Evolutionary conservation across 2,113 vertebrate species (phyloP), one percentile per base, ranked within the genome.

Genomic region (Xenus cinereus): DNA sequence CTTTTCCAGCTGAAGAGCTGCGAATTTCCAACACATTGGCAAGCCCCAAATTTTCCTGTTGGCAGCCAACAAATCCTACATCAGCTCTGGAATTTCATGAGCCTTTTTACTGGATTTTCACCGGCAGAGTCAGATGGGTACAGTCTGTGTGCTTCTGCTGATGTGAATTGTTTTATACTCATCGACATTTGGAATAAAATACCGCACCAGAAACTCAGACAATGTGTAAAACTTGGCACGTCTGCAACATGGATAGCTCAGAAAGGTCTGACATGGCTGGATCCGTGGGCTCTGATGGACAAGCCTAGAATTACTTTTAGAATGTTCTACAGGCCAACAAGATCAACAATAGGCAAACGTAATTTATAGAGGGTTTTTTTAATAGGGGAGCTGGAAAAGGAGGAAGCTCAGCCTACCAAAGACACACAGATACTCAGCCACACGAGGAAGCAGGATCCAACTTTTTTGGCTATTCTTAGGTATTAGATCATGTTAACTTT

Each of bases 1-100:
- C 82, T 93, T 89, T 87, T 83, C 79, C 92, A 96, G 89, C 41
- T 85, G 53, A 69, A 69, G 72, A 82, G 85, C 88, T 75, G 54
- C 51, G 63, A 80, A n/a, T 84, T 92, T 87, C 87, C 84, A 80
- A 23, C 30, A 62, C n/a, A 92, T 1, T 83, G 82, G 84, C 87
- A 89, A 93, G 64, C 69, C 50, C 27, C 73, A 39, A 30, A 81
- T 73, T 81, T 87, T 53, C 35, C 76, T 83, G 46, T 51, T 94
- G 89, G 89, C 77, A 89, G 89, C 84, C 69, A 85, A 89, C 74
- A 68, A 66, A 62, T 43, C 68, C 85, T 78, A 12, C 71, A 43
- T 46, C 77, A 89, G 56, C 71, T 84, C 74, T 68, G 87, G 90
- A 95, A 95, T 68, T 87, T 82, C 54, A 48, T 57, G 7, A 3